Evolutionary conservation across 2,888 invertebrate genomes (phyloP).

Genomic region (Ischnura elegans): DNA sequence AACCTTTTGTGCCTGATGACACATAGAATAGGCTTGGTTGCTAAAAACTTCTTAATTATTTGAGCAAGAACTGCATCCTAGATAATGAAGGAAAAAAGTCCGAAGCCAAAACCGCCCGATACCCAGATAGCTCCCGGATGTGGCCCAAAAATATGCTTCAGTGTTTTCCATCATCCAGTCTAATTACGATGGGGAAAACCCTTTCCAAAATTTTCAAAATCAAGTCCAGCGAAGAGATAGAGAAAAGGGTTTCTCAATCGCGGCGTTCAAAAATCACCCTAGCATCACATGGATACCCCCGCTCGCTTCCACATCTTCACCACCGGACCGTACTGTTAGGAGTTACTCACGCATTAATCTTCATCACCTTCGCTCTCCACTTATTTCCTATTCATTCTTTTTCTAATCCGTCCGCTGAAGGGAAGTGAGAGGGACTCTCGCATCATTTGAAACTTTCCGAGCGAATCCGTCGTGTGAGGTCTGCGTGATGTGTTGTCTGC

Average conservation of each 20-base stretch:
- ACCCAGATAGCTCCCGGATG: no score
- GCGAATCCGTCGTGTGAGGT: slow-evolving; percentile 31
- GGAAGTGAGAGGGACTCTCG: background rate
- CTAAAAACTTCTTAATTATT: no score
- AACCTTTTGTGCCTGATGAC: no score
- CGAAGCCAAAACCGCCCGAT: no score
- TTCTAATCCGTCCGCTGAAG: no score
- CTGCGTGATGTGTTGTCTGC: background rate
- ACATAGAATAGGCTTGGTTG: no score
- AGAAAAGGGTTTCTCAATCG: background rate
- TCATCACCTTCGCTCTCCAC: background rate
- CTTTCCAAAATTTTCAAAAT: no score
- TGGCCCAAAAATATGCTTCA: no score
- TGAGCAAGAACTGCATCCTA: no score
- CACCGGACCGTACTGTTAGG: background rate
- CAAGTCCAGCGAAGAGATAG: background rate
- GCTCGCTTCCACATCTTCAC: background rate
- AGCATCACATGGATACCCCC: background rate
- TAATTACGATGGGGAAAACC: no score
- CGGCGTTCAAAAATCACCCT: background rate
- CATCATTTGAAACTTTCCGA: slow-evolving; percentile 1
- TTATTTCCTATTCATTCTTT: background rate
- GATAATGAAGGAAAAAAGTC: no score
- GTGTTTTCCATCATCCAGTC: no score
- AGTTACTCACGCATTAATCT: slow-evolving; percentile 10